Conservation (phyloP, 1,140 invertebrate species). For the Calosoma granatense region DNA sequence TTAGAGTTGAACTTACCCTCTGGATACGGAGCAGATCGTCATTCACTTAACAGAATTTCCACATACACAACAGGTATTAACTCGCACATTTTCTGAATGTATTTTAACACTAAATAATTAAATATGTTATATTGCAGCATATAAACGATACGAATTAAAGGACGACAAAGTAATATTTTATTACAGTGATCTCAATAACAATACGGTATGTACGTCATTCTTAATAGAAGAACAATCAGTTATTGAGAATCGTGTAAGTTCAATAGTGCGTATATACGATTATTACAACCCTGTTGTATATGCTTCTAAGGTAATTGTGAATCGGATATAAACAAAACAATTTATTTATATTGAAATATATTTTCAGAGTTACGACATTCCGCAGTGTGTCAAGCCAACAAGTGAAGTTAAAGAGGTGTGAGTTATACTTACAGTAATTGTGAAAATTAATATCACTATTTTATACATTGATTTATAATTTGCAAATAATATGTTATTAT, state of each 20-base stretch:
- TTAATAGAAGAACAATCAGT: slow-evolving; percentile 31
- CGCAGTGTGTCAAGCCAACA: too few species aligned
- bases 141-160: slow-evolving; percentile 40
- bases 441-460: too few species aligned
- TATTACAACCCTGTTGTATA: slow-evolving; percentile 62
- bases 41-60: slow-evolving; percentile 33
- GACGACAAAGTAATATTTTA: slow-evolving; percentile 38
- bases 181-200: slow-evolving; percentile 35
- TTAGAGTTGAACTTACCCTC: slow-evolving; percentile 52
- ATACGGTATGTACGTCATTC: slow-evolving; percentile 38
- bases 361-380: too few species aligned
- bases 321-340: too few species aligned
- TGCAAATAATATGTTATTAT: too few species aligned
- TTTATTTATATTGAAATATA: too few species aligned
- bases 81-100: neutral
- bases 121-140: slow-evolving; percentile 26
- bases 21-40: slow-evolving; percentile 46
- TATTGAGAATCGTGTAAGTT: slow-evolving; percentile 30
- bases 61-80: neutral
- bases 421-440: too few species aligned
- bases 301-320: too few species aligned
- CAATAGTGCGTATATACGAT: slow-evolving; percentile 53
- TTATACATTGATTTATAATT: too few species aligned
- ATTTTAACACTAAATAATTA: neutral
- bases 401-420: too few species aligned